Percentiles rank a stretch among this genome's conserved stretches.
phyloP scores from a whole-genome alignment of 2,113 vertebrate species.

The Orycteropus afer region DNA sequence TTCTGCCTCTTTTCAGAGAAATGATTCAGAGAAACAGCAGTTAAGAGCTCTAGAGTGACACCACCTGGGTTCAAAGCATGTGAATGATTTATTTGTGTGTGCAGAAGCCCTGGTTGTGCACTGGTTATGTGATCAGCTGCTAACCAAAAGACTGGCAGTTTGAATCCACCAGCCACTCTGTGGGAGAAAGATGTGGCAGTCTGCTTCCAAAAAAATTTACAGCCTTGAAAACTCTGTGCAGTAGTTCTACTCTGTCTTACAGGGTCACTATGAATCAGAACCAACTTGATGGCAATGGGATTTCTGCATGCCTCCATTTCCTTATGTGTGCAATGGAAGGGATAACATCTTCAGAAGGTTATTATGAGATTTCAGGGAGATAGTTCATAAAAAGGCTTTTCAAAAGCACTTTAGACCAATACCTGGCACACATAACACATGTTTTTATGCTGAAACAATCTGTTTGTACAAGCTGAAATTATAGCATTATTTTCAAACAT shows the following conservation, averaged over 20 bases:
- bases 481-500: background rate
- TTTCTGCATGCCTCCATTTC: background rate
- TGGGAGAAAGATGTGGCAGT: no score
- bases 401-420: background rate
- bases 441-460: background rate
- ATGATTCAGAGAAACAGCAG: background rate
- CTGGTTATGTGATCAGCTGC: no score
- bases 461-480: background rate
- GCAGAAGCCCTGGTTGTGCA: no score
- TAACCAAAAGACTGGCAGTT: no score
- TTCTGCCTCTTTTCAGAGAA: constrained; percentile 11
- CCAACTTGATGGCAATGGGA: no score
- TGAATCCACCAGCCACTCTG: no score
- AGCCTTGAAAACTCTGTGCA: no score
- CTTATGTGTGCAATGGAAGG: background rate
- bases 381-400: background rate
- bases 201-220: no score
- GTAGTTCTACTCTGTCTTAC: no score
- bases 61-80: background rate
- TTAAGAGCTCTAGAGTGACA: background rate
- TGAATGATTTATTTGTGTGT: background rate
- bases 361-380: background rate
- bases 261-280: no score
- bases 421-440: background rate
- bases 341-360: background rate